A percentile compares a stretch with the other conserved stretches of the same genome.
Evolutionary conservation across 1,140 invertebrate genomes (phyloP).

Genomic region (Epicauta chinensis): DNA sequence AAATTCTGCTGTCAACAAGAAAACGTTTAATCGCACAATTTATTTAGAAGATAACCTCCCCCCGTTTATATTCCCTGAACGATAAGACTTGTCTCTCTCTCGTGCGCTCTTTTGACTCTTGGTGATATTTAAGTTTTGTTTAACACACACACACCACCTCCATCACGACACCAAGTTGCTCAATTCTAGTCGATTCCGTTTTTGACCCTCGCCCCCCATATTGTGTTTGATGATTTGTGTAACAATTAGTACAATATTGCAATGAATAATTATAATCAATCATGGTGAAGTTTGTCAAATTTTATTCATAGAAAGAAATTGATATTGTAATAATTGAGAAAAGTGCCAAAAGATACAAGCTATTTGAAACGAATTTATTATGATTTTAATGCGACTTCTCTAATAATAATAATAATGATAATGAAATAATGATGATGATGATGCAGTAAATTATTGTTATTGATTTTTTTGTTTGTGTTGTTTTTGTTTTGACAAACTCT

Average conservation of each 20-base stretch:
- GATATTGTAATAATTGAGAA: constrained; percentile 8
- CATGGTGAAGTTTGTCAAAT: constrained; percentile 13
- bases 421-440: too few species aligned
- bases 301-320: neutral
- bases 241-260: constrained; percentile 15
- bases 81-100: too few species aligned
- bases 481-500: constrained; percentile 3
- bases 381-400: too few species aligned
- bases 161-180: constrained; percentile 15
- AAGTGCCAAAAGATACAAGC: constrained; percentile 13
- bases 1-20: constrained; percentile 19
- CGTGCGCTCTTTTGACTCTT: constrained; percentile 2
- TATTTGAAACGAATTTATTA: constrained; percentile 25
- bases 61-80: neutral
- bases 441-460: neutral
- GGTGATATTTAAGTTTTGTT: too few species aligned
- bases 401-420: constrained; percentile 17
- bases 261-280: too few species aligned
- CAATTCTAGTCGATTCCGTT: constrained; percentile 13
- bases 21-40: constrained; percentile 19
- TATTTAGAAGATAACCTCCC: constrained; percentile 4
- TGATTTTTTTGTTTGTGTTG: neutral
- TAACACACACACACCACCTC: too few species aligned
- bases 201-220: neutral
- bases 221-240: neutral